phyloP scores from a whole-genome alignment of 1,140 invertebrate genomes.

The Dendroctonus ponderosae region DNA sequence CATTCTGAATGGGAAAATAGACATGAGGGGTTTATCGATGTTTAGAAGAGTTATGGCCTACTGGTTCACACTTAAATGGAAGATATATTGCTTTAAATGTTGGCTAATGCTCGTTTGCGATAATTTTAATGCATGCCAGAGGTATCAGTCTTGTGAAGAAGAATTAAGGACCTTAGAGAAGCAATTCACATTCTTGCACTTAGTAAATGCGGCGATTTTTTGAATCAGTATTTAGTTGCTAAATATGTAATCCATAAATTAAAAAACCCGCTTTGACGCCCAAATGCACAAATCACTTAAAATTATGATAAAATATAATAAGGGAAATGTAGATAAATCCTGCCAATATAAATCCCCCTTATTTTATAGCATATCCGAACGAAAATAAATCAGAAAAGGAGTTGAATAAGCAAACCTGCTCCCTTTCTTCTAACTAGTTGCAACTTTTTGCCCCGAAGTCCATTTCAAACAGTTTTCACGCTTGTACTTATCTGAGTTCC shows the following conservation, averaged over 20 bases:
- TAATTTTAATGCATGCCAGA: conserved; percentile 8
- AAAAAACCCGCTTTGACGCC: too few relatives aligned
- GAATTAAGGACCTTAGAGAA: too few relatives aligned
- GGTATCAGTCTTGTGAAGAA: too few relatives aligned
- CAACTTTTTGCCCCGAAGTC: background rate
- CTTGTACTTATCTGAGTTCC: too few relatives aligned
- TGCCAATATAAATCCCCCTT: background rate
- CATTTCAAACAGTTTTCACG: too few relatives aligned
- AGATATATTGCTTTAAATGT: conserved; percentile 4
- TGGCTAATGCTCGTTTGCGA: background rate
- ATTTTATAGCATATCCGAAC: conserved; percentile 6
- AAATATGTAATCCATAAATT: too few relatives aligned
- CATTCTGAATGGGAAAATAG: conserved; percentile 12
- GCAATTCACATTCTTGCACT: too few relatives aligned
- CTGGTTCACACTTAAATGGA: conserved; percentile 11
- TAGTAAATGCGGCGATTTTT: too few relatives aligned
- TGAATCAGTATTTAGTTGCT: too few relatives aligned
- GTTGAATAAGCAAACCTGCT: background rate
- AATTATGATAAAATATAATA: background rate
- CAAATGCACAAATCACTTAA: background rate
- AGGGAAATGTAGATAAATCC: conserved; percentile 2
- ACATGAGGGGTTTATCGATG: conserved; percentile 19
- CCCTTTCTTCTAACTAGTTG: conserved; percentile 1
- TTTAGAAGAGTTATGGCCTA: conserved; percentile 17
- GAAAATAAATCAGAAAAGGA: conserved; percentile 17